phyloP scores from a whole-genome alignment of 2,113 vertebrate species.

The Cygnus atratus region DNA sequence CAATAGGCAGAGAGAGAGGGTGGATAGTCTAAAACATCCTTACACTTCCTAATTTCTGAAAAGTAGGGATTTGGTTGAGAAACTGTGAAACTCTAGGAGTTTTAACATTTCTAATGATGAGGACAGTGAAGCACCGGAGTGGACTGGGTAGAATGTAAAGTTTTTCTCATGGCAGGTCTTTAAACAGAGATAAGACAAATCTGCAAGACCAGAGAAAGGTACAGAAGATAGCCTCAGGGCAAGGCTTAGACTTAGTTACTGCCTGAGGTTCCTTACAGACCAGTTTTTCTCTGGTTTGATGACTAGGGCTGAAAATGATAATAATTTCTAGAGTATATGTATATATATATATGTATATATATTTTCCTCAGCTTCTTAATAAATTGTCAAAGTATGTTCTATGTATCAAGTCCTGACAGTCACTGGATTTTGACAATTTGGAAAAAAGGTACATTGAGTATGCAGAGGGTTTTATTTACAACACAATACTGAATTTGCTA shows the following conservation, averaged over 20 bases:
- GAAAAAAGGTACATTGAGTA: neutral
- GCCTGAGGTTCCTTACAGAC: neutral
- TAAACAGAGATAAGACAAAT: neutral
- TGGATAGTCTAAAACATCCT: neutral
- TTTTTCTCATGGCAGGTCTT: neutral
- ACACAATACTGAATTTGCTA: neutral
- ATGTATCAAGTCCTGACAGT: neutral
- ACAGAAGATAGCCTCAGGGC: neutral
- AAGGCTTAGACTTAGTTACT: neutral
- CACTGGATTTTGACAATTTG: neutral
- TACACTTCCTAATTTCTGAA: neutral
- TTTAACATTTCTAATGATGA: neutral
- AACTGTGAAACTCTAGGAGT: neutral
- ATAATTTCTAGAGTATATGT: neutral
- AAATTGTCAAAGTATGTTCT: neutral
- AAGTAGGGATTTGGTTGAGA: neutral
- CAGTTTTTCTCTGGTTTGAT: neutral
- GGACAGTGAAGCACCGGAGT: neutral
- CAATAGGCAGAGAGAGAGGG: neutral
- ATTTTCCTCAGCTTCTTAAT: neutral
- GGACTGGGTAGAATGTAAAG: neutral
- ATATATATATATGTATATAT: too few species aligned
- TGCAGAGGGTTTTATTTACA: neutral
- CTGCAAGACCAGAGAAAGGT: neutral
- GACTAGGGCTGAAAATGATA: neutral